phyloP scores from a whole-genome alignment of 1,140 invertebrate genomes.

The Scaptomyza montana region DNA sequence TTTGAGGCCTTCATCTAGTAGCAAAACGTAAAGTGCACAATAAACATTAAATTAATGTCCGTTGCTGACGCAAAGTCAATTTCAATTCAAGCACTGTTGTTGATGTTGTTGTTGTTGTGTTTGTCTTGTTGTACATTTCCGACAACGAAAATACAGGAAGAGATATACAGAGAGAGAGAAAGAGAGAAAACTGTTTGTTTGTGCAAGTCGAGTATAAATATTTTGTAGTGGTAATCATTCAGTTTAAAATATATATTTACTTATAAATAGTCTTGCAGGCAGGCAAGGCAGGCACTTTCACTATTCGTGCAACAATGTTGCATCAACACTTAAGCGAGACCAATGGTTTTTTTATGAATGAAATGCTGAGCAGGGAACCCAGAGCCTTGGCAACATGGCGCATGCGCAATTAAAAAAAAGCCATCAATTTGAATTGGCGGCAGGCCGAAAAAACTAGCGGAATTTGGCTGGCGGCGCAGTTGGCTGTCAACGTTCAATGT shows the following conservation, averaged over 20 bases:
- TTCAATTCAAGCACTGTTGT: background rate
- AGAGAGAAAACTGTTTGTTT: background rate
- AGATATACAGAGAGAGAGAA: background rate
- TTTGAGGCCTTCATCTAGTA: no score
- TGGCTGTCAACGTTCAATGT: conserved; percentile 55
- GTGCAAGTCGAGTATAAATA: background rate
- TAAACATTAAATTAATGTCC: conserved; percentile 34
- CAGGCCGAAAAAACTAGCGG: conserved; percentile 45
- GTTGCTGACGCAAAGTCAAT: conserved; percentile 6
- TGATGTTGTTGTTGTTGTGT: background rate
- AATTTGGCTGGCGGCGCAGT: conserved; percentile 52
- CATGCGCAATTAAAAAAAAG: conserved; percentile 33
- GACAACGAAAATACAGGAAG: conserved; percentile 1
- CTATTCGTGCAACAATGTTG: conserved; percentile 42
- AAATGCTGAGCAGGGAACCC: conserved; percentile 25
- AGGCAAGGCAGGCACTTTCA: conserved; percentile 23
- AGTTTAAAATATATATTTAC: conserved; percentile 14
- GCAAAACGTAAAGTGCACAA: background rate
- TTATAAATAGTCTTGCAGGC: conserved; percentile 22
- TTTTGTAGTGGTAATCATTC: background rate
- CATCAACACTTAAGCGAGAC: conserved; percentile 28
- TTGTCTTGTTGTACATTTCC: conserved; percentile 27
- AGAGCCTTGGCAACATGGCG: conserved; percentile 51
- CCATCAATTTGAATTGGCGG: conserved; percentile 15
- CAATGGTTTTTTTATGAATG: conserved; percentile 56